Percentiles rank a stretch among this genome's conserved stretches.
phyloP scores from a whole-genome alignment of 2,113 vertebrate species.

The Leuciscus idus region DNA sequence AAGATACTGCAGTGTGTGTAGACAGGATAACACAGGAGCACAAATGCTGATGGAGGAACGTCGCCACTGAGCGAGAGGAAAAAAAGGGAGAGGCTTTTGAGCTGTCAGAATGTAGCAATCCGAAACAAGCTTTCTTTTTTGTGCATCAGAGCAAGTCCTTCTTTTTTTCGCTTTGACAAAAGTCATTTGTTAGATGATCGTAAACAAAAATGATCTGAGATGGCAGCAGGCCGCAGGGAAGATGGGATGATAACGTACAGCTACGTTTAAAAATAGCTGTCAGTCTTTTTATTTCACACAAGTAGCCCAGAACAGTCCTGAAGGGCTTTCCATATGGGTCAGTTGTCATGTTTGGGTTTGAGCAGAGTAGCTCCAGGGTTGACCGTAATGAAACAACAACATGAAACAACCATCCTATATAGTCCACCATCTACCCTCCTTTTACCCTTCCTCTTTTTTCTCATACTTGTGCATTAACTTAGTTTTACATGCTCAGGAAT shows the following conservation, averaged over 20 bases:
- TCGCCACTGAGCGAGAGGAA: neutral
- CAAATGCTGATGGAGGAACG: neutral
- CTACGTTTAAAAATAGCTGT: conserved; percentile 47
- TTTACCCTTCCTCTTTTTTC: neutral
- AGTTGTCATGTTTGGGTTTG: neutral
- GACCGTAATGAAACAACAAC: conserved; percentile 3
- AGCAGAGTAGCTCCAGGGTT: conserved; percentile 15
- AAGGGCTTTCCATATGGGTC: conserved; percentile 50
- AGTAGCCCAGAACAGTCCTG: conserved; percentile 34
- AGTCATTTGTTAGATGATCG: conserved; percentile 34
- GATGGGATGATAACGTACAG: conserved; percentile 4
- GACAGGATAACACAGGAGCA: neutral
- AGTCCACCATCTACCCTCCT: neutral
- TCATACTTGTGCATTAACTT: neutral
- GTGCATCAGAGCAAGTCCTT: conserved; percentile 7
- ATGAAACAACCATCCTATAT: neutral
- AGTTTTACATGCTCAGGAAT: neutral
- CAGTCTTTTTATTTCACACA: conserved; percentile 32
- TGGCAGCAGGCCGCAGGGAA: conserved; percentile 35
- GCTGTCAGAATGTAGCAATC: conserved; percentile 22
- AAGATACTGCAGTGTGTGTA: conserved; percentile 4
- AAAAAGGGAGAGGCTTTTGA: neutral
- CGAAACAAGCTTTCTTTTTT: neutral
- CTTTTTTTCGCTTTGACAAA: conserved; percentile 8
- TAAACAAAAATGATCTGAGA: conserved; percentile 44